These are phyloP conservation scores for Drepanosiphum platanoidis DNA, from an alignment of 2,888 invertebrate genomes.

Conservation along the genomic window DNA sequence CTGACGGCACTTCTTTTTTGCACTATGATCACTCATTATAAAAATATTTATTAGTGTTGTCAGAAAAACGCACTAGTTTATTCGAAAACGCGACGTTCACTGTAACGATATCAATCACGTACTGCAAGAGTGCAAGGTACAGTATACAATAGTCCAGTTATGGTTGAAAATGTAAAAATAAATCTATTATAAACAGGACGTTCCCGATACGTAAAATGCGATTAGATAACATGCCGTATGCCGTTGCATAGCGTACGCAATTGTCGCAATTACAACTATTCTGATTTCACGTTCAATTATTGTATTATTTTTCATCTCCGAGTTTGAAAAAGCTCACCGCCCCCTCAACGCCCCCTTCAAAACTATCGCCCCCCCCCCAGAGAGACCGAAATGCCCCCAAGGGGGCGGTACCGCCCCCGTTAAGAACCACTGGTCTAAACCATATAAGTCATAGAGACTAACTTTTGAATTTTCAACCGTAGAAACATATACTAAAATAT, in stretches of 20 bases:
- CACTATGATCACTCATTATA: conserved; percentile 35
- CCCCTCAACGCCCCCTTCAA: background rate
- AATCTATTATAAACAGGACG: conserved; percentile 41
- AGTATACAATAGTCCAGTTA: conserved; percentile 14
- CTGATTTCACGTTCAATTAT: conserved; percentile 20
- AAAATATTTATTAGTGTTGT: conserved; percentile 43
- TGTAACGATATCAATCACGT: conserved; percentile 24
- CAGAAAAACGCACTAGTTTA: conserved; percentile 31
- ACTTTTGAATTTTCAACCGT: no score
- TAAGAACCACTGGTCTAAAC: no score
- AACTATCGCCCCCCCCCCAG: background rate
- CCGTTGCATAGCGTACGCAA: background rate
- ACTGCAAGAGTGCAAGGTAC: conserved; percentile 38
- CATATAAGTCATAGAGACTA: no score
- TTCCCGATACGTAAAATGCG: conserved; percentile 31
- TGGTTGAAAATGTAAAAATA: conserved; percentile 37
- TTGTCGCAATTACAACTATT: conserved; percentile 14
- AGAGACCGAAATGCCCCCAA: conserved; percentile 4
- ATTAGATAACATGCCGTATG: conserved; percentile 44
- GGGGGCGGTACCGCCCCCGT: background rate
- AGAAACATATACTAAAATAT: no score
- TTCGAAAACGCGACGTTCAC: conserved; percentile 32
- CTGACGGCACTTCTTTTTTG: conserved; percentile 33
- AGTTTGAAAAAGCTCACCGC: conserved; percentile 1
- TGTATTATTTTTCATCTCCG: conserved; percentile 11